phyloP scores from a whole-genome alignment of 2,888 invertebrate genomes.

The Metellina segmentata region DNA sequence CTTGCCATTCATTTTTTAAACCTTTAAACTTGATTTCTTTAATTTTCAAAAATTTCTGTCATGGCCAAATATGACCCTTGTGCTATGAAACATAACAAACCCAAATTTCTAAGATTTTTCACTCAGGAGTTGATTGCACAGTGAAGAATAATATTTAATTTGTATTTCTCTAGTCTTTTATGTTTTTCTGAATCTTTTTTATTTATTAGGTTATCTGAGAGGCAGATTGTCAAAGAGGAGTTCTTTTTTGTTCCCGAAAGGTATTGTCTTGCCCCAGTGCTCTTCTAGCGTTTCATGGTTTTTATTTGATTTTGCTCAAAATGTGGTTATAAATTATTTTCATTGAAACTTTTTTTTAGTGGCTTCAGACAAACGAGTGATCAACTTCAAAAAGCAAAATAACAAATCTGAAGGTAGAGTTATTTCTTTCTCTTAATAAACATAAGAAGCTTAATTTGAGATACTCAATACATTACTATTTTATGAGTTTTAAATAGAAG shows the following conservation, averaged over 20 bases:
- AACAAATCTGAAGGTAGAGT: constrained; percentile 24
- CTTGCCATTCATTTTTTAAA: too few relatives aligned
- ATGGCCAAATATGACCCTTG: too few relatives aligned
- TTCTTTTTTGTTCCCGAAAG: not conserved
- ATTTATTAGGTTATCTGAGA: constrained; percentile 32
- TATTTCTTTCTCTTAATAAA: not conserved
- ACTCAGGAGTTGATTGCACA: too few relatives aligned
- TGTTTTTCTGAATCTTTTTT: not conserved
- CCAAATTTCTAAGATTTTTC: too few relatives aligned
- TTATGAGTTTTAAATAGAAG: too few relatives aligned
- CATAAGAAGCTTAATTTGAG: too few relatives aligned
- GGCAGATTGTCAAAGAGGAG: constrained; percentile 14
- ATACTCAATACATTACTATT: too few relatives aligned
- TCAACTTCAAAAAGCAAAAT: constrained; percentile 23
- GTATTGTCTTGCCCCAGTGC: not conserved
- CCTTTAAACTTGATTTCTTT: too few relatives aligned
- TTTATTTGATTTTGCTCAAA: not conserved
- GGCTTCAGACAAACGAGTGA: not conserved
- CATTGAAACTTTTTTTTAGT: constrained; percentile 1
- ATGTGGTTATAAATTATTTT: not conserved
- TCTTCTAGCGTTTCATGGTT: not conserved
- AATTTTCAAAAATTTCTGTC: too few relatives aligned
- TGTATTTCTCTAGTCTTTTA: not conserved
- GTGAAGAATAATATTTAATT: not conserved
- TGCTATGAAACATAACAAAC: too few relatives aligned